phyloP scores from a whole-genome alignment of 2,113 vertebrate genomes.

The Cathartes aura region DNA sequence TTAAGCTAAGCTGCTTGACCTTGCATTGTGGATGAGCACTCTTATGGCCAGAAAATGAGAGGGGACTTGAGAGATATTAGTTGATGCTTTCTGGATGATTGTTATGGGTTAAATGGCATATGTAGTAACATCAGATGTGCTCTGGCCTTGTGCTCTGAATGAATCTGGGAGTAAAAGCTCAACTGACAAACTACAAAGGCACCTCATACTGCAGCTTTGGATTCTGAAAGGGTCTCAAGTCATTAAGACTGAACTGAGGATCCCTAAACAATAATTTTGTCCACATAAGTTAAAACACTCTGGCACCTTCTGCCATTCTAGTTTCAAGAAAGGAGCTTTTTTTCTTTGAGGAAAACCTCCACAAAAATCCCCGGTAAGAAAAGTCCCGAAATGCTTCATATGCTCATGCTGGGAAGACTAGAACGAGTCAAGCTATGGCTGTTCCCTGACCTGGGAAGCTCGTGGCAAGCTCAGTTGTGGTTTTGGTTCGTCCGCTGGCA shows the following conservation, averaged over 20 bases:
- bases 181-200: not conserved
- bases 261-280: not conserved
- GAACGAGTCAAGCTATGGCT: not conserved
- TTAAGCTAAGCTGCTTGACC: not conserved
- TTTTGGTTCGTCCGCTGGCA: not conserved
- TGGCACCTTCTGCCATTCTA: not conserved
- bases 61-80: not conserved
- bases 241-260: not conserved
- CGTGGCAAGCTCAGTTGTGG: not conserved
- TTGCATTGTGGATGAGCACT: not conserved
- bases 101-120: not conserved
- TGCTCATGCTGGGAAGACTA: fast-evolving
- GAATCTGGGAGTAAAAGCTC: not conserved
- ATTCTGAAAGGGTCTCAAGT: not conserved
- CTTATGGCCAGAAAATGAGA: not conserved
- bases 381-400: not conserved
- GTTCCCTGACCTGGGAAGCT: not conserved
- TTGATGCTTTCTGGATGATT: not conserved
- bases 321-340: not conserved
- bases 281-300: not conserved
- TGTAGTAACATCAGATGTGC: not conserved
- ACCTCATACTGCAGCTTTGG: not conserved
- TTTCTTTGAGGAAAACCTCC: not conserved
- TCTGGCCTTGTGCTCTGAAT: not conserved
- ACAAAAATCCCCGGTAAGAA: not conserved